Conservation (phyloP, 2,888 invertebrate species). For the Thecophora atra region DNA sequence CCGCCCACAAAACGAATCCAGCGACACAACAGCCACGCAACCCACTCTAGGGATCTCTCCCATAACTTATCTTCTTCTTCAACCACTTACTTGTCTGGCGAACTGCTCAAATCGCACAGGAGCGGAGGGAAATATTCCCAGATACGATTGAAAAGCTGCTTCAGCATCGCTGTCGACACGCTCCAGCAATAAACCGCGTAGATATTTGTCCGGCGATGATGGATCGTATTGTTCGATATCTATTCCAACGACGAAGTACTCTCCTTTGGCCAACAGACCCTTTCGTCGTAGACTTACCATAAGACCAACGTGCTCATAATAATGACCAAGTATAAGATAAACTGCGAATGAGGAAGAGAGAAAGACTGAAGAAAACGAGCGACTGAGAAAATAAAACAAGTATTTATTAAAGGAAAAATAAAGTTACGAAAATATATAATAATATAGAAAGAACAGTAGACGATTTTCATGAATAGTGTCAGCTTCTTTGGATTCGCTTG, state of each 20-base stretch:
- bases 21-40: background rate
- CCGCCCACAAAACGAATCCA: background rate
- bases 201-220: conserved; percentile 79
- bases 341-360: conserved; percentile 68
- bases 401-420: background rate
- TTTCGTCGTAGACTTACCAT: conserved; percentile 85
- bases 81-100: conserved; percentile 66
- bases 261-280: conserved; percentile 84
- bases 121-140: conserved; percentile 83
- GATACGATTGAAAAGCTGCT: conserved; percentile 81
- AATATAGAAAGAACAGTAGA: too few relatives aligned
- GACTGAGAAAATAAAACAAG: background rate
- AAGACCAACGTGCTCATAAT: conserved; percentile 91
- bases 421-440: too few relatives aligned
- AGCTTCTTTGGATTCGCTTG: too few relatives aligned
- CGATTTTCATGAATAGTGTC: too few relatives aligned
- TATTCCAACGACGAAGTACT: conserved; percentile 93
- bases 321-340: conserved; percentile 88
- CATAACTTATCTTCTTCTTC: background rate
- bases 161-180: conserved; percentile 69
- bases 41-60: too few relatives aligned
- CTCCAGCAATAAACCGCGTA: conserved; percentile 78
- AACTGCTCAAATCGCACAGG: conserved; percentile 79
- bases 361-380: background rate
- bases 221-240: conserved; percentile 88